These are phyloP conservation scores for Phenganax stokvisi DNA, from an alignment of 92 coral and sea anemone genomes.

Conservation along the genomic window DNA sequence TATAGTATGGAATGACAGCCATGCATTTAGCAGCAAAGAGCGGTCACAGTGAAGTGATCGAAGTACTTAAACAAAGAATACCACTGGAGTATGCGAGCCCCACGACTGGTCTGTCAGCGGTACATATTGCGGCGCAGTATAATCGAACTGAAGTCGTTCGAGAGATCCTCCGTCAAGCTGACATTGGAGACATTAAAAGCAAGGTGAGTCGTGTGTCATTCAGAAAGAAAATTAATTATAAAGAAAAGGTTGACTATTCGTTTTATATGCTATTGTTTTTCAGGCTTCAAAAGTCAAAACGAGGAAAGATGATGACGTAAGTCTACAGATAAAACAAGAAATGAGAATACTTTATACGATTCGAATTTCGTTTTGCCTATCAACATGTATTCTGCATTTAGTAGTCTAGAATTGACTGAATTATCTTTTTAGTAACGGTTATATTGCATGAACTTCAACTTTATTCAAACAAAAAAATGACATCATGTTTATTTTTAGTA, in stretches of 20 bases:
- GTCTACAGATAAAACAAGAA: background rate
- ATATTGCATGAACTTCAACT: too few species aligned
- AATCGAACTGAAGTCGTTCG: conserved; percentile 93
- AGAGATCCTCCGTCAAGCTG: conserved; percentile 78
- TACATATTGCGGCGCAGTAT: conserved; percentile 87
- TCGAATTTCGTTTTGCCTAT: too few species aligned
- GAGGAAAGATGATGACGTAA: conserved; percentile 30
- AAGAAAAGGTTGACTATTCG: background rate
- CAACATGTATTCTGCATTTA: too few species aligned
- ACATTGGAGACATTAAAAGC: conserved; percentile 77
- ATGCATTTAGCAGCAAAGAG: conserved; percentile 83
- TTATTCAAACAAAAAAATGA: background rate
- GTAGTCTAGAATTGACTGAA: too few species aligned
- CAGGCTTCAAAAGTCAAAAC: conserved; percentile 17
- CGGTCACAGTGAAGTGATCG: conserved; percentile 85
- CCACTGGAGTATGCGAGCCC: conserved; percentile 98
- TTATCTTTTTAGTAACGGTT: too few species aligned
- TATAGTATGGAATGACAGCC: conserved; percentile 93
- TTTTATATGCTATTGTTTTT: background rate
- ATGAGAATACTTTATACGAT: too few species aligned
- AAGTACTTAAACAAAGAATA: conserved; percentile 80
- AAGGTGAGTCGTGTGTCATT: background rate
- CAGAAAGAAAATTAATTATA: background rate
- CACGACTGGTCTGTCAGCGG: conserved; percentile 91
- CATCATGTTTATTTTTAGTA: conserved; percentile 47